A percentile compares a stretch with the other conserved stretches of the same genome.
These are phyloP conservation scores for Molorchus minor DNA, from an alignment of 2,888 invertebrate species.

Conservation along the genomic window DNA sequence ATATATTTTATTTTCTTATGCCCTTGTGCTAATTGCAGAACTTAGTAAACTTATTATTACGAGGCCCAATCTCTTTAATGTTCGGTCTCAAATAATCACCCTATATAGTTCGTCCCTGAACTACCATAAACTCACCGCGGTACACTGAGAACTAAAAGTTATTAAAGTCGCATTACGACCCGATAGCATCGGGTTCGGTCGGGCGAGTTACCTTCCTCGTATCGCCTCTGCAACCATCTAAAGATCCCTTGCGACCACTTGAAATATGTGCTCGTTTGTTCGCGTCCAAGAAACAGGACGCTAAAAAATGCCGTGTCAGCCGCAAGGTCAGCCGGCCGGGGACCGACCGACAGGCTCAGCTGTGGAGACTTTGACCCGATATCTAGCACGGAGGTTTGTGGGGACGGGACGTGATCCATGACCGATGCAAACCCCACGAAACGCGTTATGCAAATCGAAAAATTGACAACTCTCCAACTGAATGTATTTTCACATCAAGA, in stretches of 20 bases:
- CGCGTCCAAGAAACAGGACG: slow-evolving; percentile 41
- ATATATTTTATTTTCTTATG: too few species aligned
- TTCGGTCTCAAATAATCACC: too few species aligned
- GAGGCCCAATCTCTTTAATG: too few species aligned
- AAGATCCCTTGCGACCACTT: slow-evolving; percentile 28
- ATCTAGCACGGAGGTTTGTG: slow-evolving; percentile 9
- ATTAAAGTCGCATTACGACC: slow-evolving; percentile 17
- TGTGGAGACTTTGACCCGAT: slow-evolving; percentile 19
- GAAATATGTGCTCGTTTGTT: slow-evolving; percentile 55
- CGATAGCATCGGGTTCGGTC: slow-evolving; percentile 9
- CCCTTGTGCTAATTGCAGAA: too few species aligned
- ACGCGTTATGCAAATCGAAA: slow-evolving; percentile 12
- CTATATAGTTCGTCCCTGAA: too few species aligned
- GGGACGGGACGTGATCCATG: slow-evolving; percentile 16
- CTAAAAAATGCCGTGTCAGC: slow-evolving; percentile 54
- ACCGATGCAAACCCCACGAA: slow-evolving; percentile 5
- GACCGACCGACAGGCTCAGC: slow-evolving; percentile 15
- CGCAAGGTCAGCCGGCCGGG: slow-evolving; percentile 45
- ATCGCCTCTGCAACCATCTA: not conserved
- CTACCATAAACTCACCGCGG: too few species aligned
- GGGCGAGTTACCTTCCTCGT: not conserved
- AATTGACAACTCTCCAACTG: slow-evolving; percentile 3
- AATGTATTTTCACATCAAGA: slow-evolving; percentile 6
- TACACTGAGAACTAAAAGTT: too few species aligned
- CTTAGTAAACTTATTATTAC: too few species aligned